Percentiles rank a stretch among this genome's conserved stretches.
These are phyloP conservation scores for Takifugu ocellatus DNA, from an alignment of 2,797 vertebrate species.

Conservation along the genomic window DNA sequence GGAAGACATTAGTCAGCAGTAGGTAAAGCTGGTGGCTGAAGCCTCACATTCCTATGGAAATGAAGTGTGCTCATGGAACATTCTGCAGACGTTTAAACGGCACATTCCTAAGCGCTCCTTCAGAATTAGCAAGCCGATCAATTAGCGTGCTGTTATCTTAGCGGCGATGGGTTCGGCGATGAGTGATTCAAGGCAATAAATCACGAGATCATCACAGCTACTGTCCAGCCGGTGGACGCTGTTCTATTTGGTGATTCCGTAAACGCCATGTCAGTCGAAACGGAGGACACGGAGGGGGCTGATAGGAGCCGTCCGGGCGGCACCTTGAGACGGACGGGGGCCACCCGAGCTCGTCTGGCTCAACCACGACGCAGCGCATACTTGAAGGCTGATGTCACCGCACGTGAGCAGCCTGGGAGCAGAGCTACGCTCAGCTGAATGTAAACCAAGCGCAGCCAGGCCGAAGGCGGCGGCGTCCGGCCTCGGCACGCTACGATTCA, in stretches of 20 bases:
- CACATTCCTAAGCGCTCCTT: no score
- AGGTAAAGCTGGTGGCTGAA: constrained; percentile 13
- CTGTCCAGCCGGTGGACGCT: constrained; percentile 10
- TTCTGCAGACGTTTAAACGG: constrained; percentile 24
- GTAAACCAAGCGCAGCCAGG: no score
- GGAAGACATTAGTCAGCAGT: constrained; percentile 27
- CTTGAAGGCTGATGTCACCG: constrained; percentile 72
- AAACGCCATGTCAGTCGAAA: constrained; percentile 22
- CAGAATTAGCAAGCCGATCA: no score
- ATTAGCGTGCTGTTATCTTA: no score
- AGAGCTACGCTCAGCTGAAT: constrained; percentile 26
- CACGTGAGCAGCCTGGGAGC: constrained; percentile 37
- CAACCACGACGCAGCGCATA: constrained; percentile 61
- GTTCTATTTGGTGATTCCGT: constrained; percentile 4
- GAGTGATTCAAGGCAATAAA: background rate
- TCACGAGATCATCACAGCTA: background rate
- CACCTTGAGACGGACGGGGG: constrained; percentile 59
- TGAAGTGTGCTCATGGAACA: constrained; percentile 30
- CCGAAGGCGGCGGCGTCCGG: no score
- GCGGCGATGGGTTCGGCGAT: no score
- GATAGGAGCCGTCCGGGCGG: constrained; percentile 14
- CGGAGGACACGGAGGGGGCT: background rate
- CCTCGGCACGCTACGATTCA: no score
- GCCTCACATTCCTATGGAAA: constrained; percentile 45
- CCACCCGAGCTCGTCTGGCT: constrained; percentile 44